phyloP scores from a whole-genome alignment of 2,113 vertebrate genomes.

The Tragelaphus buxtoni region DNA sequence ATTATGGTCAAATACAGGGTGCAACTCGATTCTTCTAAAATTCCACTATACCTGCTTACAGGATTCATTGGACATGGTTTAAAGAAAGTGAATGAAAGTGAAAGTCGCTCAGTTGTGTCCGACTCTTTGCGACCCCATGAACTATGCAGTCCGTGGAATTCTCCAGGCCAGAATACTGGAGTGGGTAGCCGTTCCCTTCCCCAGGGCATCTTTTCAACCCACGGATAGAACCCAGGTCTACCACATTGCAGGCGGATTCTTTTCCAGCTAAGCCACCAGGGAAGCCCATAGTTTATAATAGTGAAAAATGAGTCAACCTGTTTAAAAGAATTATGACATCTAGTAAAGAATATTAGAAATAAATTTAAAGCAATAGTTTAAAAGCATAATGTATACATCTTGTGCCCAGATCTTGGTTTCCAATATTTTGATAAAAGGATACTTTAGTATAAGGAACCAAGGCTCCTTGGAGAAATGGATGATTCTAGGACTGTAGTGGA shows the following conservation, averaged over 20 bases:
- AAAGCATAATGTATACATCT: background rate
- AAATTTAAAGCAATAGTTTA: background rate
- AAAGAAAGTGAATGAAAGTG: background rate
- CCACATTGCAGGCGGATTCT: background rate
- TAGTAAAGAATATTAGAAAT: background rate
- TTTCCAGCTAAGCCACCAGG: background rate
- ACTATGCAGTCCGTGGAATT: background rate
- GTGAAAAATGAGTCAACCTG: background rate
- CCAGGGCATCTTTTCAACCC: background rate
- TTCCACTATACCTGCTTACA: background rate
- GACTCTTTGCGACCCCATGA: background rate
- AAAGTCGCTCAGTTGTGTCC: accelerated
- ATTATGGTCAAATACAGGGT: background rate
- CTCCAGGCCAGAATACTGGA: background rate
- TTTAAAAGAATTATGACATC: background rate
- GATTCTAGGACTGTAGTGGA: background rate
- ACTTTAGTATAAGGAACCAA: background rate
- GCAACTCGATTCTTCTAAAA: background rate
- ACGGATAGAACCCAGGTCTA: background rate
- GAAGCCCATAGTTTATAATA: background rate
- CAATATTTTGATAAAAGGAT: background rate
- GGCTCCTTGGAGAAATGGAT: background rate
- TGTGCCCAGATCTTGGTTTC: background rate
- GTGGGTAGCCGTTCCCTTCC: background rate
- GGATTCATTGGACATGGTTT: background rate